Percentiles rank a stretch among this genome's conserved stretches.
phyloP scores from a whole-genome alignment of 30 jellyfish, hydroid and myxozoan genomes.

The Cassiopea xamachana region DNA sequence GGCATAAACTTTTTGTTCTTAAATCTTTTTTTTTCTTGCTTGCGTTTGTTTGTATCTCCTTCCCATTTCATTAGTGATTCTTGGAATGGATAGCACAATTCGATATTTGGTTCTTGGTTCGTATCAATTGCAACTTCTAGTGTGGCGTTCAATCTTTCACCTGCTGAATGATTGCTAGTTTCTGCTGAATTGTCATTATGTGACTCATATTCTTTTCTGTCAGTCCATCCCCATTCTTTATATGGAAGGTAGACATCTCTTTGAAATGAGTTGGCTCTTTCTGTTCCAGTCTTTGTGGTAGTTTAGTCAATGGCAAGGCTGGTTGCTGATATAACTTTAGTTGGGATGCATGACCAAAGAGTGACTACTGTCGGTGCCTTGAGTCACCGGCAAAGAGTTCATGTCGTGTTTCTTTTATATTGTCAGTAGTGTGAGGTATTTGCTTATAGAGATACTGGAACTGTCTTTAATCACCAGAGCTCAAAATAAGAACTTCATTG shows the following conservation, averaged over 20 bases:
- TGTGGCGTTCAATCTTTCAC: too few relatives aligned
- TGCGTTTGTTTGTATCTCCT: too few relatives aligned
- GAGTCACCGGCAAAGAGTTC: constrained; percentile 16
- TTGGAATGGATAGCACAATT: too few relatives aligned
- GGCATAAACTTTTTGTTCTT: too few relatives aligned
- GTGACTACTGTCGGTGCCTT: not conserved
- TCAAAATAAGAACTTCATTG: not conserved
- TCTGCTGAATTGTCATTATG: not conserved
- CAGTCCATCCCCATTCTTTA: not conserved
- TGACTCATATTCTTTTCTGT: not conserved
- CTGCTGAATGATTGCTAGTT: not conserved
- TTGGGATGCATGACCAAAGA: constrained; percentile 7
- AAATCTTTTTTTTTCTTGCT: too few relatives aligned
- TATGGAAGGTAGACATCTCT: not conserved
- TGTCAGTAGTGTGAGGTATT: not conserved
- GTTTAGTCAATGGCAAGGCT: not conserved
- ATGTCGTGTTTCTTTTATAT: constrained; percentile 6
- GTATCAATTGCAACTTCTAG: too few relatives aligned
- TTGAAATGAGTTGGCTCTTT: not conserved
- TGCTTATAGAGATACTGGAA: constrained; percentile 19
- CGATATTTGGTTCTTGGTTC: too few relatives aligned
- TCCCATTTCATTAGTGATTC: too few relatives aligned
- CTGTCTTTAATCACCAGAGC: not conserved
- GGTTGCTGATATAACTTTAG: not conserved
- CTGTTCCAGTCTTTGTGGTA: not conserved